Percentiles rank a stretch among this genome's conserved stretches.
Conservation (phyloP, 2,888 invertebrate species). For the Clostera curtula region DNA sequence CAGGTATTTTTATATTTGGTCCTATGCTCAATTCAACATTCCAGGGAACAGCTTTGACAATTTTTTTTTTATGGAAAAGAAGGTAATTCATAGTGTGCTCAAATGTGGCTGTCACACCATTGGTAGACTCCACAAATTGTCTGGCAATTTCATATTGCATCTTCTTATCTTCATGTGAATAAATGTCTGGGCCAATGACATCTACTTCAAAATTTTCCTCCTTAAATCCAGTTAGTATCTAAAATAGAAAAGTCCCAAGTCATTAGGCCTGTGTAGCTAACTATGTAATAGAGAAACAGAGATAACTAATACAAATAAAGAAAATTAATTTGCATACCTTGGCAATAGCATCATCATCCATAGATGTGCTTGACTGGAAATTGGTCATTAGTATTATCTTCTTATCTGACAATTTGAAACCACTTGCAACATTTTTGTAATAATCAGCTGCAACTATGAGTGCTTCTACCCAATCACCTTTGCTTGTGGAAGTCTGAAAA, state of each 20-base stretch:
- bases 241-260: slow-evolving; percentile 14
- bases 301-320: neutral
- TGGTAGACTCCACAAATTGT: slow-evolving; percentile 53
- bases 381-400: slow-evolving; percentile 81
- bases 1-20: slow-evolving; percentile 75
- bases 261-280: neutral
- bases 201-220: slow-evolving; percentile 74
- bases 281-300: neutral
- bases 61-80: slow-evolving; percentile 69
- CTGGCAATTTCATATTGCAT: slow-evolving; percentile 40
- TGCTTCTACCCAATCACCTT: slow-evolving; percentile 80
- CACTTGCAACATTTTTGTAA: slow-evolving; percentile 44
- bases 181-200: slow-evolving; percentile 74
- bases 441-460: slow-evolving; percentile 73
- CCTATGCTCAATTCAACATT: slow-evolving; percentile 78
- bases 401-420: slow-evolving; percentile 37
- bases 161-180: slow-evolving; percentile 45
- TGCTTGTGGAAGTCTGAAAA: slow-evolving; percentile 54
- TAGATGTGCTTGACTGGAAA: slow-evolving; percentile 58
- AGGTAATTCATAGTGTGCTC: slow-evolving; percentile 77
- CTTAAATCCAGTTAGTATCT: slow-evolving; percentile 71
- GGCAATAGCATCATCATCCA: slow-evolving; percentile 61
- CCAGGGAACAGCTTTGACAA: slow-evolving; percentile 74
- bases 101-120: slow-evolving; percentile 69
- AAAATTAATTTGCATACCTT: slow-evolving; percentile 26